Evolutionary conservation across 1,140 invertebrate species (phyloP).

Genomic region (Dendrolimus punctatus): DNA sequence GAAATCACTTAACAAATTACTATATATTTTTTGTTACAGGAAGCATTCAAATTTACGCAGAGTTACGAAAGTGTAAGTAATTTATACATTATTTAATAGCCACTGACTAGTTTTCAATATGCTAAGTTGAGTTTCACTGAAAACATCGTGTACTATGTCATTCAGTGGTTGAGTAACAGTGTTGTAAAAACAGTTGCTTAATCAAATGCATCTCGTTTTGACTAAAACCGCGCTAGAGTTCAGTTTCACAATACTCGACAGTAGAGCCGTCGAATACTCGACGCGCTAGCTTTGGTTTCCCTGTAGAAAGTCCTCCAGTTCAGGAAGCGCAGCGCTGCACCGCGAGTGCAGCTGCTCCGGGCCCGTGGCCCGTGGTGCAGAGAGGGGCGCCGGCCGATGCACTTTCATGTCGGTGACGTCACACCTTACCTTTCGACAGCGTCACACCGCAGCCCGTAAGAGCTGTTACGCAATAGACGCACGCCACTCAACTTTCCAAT

Average conservation of each 20-base stretch:
- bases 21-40: background rate
- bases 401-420: slow-evolving; percentile 65
- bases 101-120: background rate
- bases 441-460: slow-evolving; percentile 63
- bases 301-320: slow-evolving; percentile 65
- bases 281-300: slow-evolving; percentile 40
- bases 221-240: slow-evolving; percentile 42
- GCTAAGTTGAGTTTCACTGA: slow-evolving; percentile 8
- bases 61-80: slow-evolving; percentile 51
- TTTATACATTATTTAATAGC: slow-evolving; percentile 6
- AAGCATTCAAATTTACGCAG: slow-evolving; percentile 2
- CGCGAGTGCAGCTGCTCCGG: slow-evolving; percentile 44
- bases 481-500: slow-evolving; percentile 69
- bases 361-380: slow-evolving; percentile 10
- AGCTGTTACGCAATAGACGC: slow-evolving; percentile 63
- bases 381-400: slow-evolving; percentile 58
- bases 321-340: slow-evolving; percentile 55
- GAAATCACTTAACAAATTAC: too few species aligned
- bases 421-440: slow-evolving; percentile 64
- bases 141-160: slow-evolving; percentile 5
- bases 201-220: slow-evolving; percentile 59
- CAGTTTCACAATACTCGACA: slow-evolving; percentile 51
- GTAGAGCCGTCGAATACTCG: slow-evolving; percentile 35
- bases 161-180: slow-evolving; percentile 43
- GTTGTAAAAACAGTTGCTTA: slow-evolving; percentile 50